A percentile compares a stretch with the other conserved stretches of the same genome.
Conservation (phyloP, 2,113 vertebrate species). For the Paedocypris sp. region DNA sequence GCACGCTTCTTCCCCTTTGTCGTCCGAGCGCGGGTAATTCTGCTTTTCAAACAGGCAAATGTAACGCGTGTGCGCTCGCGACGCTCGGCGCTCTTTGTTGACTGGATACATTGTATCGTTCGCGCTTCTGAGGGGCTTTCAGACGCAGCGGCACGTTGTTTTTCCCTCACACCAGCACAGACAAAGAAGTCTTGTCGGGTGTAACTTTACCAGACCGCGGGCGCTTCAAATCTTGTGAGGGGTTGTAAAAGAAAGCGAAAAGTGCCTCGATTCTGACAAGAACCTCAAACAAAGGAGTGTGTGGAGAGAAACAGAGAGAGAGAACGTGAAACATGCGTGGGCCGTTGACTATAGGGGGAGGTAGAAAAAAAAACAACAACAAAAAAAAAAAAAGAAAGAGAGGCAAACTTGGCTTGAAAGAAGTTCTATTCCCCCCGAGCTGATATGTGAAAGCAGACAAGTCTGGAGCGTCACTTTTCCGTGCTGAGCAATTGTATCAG, state of each 20-base stretch:
- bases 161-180: background rate
- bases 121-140: conserved; percentile 3
- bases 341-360: too few species aligned
- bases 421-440: too few species aligned
- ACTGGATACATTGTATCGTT: conserved; percentile 12
- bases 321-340: too few species aligned
- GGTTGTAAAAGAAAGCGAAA: conserved; percentile 34
- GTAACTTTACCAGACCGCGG: conserved; percentile 2
- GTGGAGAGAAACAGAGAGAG: background rate
- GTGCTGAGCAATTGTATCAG: too few species aligned
- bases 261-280: conserved; percentile 40
- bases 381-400: too few species aligned
- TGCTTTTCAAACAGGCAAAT: conserved; percentile 41
- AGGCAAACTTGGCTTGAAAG: too few species aligned
- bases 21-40: conserved; percentile 65
- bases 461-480: too few species aligned
- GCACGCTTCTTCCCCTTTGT: conserved; percentile 56
- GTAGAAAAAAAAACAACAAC: too few species aligned
- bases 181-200: conserved; percentile 14
- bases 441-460: too few species aligned
- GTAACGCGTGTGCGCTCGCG: conserved; percentile 1
- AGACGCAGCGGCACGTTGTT: conserved; percentile 9
- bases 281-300: conserved; percentile 34
- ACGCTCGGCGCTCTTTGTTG: conserved; percentile 15
- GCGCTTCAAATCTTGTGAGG: background rate